Conservation (phyloP, 2,797 vertebrate species). For the Arctocebus calabarensis region DNA sequence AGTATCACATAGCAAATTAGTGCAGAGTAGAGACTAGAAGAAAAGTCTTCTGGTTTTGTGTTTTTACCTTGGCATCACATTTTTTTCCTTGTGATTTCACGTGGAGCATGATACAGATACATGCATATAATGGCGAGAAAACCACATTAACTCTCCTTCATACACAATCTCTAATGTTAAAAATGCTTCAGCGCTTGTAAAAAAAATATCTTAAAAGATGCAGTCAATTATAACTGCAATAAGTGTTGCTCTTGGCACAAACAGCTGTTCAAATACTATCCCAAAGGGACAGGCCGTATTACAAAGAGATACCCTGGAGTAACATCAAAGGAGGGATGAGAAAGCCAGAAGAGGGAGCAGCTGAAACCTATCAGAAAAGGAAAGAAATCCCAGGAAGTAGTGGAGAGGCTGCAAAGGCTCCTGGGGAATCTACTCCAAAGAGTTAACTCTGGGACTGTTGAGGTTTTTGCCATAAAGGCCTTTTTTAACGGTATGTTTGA, state of each 20-base stretch:
- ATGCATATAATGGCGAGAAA: neutral
- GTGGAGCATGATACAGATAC: neutral
- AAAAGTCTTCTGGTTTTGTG: neutral
- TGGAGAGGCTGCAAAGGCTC: neutral
- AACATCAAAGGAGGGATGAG: neutral
- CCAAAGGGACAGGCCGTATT: constrained; percentile 40
- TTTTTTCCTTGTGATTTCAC: neutral
- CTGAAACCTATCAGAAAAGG: neutral
- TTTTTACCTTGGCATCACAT: neutral
- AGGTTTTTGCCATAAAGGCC: neutral
- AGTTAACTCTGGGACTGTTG: neutral
- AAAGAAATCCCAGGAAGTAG: neutral
- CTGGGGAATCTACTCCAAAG: neutral
- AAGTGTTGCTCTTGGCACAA: constrained; percentile 33
- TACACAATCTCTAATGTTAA: neutral
- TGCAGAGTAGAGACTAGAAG: neutral
- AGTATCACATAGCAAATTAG: constrained; percentile 51
- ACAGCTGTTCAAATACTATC: constrained; percentile 58
- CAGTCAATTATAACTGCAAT: constrained; percentile 52
- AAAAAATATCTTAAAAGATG: neutral
- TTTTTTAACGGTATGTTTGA: neutral
- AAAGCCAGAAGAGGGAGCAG: neutral
- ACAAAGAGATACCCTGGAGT: neutral
- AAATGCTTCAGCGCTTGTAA: constrained; percentile 36
- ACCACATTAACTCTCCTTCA: neutral